Evolutionary conservation across 2,113 vertebrate species (phyloP).

Genomic region (Coreoperca whiteheadi): DNA sequence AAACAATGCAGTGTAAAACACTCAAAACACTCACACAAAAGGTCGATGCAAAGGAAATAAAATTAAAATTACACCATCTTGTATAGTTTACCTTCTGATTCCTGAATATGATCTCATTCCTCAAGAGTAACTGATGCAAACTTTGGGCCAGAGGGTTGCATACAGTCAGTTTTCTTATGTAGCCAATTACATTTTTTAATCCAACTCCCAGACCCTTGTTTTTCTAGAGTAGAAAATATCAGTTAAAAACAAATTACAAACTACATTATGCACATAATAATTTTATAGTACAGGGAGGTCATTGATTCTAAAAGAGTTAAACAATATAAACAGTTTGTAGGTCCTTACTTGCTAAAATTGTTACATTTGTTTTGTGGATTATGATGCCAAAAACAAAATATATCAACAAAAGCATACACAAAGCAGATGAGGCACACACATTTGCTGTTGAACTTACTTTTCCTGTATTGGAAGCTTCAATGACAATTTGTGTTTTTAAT

Average conservation of each 20-base stretch:
- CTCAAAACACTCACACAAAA: background rate
- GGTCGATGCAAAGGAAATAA: background rate
- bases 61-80: background rate
- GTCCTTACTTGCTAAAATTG: background rate
- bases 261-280: background rate
- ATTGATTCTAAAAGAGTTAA: background rate
- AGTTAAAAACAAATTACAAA: background rate
- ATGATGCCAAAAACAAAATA: no score
- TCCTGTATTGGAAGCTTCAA: no score
- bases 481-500: no score
- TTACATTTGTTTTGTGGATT: no score
- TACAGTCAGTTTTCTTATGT: constrained; percentile 65
- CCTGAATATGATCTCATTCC: constrained; percentile 36
- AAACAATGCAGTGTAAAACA: background rate
- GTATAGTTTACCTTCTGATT: constrained; percentile 62
- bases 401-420: no score
- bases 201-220: fast-evolving
- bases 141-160: constrained; percentile 69
- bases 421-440: no score
- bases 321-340: background rate
- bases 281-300: background rate
- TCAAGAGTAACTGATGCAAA: constrained; percentile 60
- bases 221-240: constrained; percentile 27
- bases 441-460: no score
- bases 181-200: constrained; percentile 49